Evolutionary conservation across 2,797 vertebrate species (phyloP).

Genomic region (Amphiprion clarkii): DNA sequence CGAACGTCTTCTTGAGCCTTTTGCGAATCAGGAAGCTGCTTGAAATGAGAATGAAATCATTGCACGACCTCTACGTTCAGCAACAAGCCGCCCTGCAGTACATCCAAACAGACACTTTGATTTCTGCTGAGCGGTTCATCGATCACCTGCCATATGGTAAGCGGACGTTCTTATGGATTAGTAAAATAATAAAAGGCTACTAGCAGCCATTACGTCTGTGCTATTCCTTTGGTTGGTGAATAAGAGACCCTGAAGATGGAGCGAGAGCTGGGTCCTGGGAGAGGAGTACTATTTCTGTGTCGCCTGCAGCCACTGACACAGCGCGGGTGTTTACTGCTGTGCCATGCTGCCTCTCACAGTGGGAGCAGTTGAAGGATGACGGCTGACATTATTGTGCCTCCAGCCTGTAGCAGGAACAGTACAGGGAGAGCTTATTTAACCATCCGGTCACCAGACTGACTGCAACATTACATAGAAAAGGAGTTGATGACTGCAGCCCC

Average conservation of each 20-base stretch:
- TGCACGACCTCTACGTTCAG: constrained; percentile 22
- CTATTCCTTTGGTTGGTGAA: constrained; percentile 71
- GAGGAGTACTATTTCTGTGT: constrained; percentile 82
- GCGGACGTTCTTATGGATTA: constrained; percentile 72
- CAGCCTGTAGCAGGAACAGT: constrained; percentile 75
- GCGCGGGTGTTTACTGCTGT: constrained; percentile 82
- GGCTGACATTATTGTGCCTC: constrained; percentile 81
- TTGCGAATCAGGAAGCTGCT: constrained; percentile 26
- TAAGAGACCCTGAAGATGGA: constrained; percentile 78
- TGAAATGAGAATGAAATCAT: constrained; percentile 46
- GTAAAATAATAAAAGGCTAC: constrained; percentile 73
- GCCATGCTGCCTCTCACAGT: constrained; percentile 78
- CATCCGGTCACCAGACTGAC: constrained; percentile 73
- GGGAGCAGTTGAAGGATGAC: constrained; percentile 82
- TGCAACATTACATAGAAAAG: constrained; percentile 57
- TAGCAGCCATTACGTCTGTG: constrained; percentile 51
- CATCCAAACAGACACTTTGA: constrained; percentile 57
- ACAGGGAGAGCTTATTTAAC: constrained; percentile 80
- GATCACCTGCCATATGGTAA: constrained; percentile 73
- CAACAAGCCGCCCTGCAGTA: constrained; percentile 54
- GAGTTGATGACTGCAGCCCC: constrained; percentile 49
- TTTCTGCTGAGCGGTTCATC: constrained; percentile 58
- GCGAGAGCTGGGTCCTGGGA: constrained; percentile 67
- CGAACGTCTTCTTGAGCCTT: constrained; percentile 34
- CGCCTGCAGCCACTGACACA: constrained; percentile 82